Conservation (phyloP, 2,113 vertebrate species). For the Columbina picui region DNA sequence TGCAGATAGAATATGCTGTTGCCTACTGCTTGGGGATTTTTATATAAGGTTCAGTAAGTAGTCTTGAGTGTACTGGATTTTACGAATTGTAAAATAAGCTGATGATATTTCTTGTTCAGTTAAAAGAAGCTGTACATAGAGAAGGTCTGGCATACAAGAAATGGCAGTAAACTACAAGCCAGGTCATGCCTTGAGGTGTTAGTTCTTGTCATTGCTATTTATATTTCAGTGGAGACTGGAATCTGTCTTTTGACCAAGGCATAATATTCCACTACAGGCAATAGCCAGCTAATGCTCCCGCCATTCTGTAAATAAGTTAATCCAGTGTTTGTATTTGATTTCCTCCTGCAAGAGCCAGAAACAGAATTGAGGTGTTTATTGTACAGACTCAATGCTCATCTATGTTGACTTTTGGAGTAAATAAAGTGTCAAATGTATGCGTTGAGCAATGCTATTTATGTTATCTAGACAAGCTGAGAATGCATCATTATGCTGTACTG, state of each 20-base stretch:
- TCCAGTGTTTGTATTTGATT: background rate
- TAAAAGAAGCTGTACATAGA: background rate
- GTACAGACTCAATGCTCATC: background rate
- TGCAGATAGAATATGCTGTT: background rate
- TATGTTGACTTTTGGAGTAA: conserved; percentile 15
- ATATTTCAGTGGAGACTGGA: background rate
- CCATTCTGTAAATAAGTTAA: background rate
- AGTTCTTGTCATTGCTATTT: conserved; percentile 30
- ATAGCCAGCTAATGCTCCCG: background rate
- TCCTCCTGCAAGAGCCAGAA: background rate
- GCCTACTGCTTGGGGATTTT: background rate
- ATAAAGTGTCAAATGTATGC: conserved; percentile 19
- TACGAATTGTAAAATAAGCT: background rate
- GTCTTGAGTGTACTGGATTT: background rate
- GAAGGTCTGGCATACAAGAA: background rate
- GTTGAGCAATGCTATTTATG: conserved; percentile 11
- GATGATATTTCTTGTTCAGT: background rate
- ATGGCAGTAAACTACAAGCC: background rate
- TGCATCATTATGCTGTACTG: conserved; percentile 3
- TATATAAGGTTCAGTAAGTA: background rate
- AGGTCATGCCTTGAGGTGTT: conserved; percentile 4
- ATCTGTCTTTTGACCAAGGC: conserved; percentile 17
- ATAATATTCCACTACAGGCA: background rate
- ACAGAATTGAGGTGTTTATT: conserved; percentile 19
- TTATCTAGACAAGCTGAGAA: conserved; percentile 43